Evolutionary conservation across 1,140 invertebrate species (phyloP), one percentile per base, ranked within the genome.

Genomic region (Chlorops oryzae): DNA sequence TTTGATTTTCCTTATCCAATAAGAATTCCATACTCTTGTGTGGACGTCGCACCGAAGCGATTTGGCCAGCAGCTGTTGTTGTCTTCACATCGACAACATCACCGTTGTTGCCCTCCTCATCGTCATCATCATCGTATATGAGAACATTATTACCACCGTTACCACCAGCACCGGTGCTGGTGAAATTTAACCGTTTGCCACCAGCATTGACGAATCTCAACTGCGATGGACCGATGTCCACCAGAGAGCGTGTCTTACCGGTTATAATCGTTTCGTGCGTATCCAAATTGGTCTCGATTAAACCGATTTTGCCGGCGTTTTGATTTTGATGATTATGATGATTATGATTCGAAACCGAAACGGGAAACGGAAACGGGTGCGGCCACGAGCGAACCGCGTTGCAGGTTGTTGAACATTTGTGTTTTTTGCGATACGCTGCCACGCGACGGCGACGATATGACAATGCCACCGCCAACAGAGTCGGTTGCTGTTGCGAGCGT

Each of bases 21-120:
- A 93, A 81, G 77, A 91, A 92, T 80, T 93, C 90, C 89, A 93
- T 92, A 75, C 87, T 90, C 76, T 90, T 90, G 77, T 88, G 85
- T 50, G 88, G 83, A 56, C 87, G 73, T 50, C 73, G 70, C 56
- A 79, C 54, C 34, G 63, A 63, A 24, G 59, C 58, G 42, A 61
- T 62, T 53, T 63, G 59, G 22, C 44, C 51, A 23, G 53, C 46
- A 5, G 42, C 21, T 9, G 44, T 46, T 42, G 44, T 50, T 41
- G 40, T 40, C 47, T 48, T 52, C 32, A 52, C 52, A n/a, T 45
- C 52, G n/a, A 54, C 43, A 37, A 34, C 47, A 10, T 43, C 44
- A 18, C 60, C 55, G 20, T 52, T 32, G 3, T 22, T 27, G 34
- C 25, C 52, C 15, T 43, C 44, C 35, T 43, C 42, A 23, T 51